Percentiles rank a stretch among this genome's conserved stretches.
Evolutionary conservation across 2,888 invertebrate species (phyloP).

Genomic region (Mamestra brassicae): DNA sequence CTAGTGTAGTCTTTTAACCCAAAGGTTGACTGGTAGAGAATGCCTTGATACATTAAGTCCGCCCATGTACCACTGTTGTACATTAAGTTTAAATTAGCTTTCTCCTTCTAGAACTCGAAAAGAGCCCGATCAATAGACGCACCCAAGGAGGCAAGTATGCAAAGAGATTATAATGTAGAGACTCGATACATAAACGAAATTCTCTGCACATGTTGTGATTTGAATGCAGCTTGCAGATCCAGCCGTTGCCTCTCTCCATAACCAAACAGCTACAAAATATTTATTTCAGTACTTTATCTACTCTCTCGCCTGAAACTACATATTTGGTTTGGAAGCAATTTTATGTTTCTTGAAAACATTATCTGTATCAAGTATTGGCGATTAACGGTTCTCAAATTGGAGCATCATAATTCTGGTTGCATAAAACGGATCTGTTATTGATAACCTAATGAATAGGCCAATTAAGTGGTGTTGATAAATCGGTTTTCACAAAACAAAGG

Average conservation of each 20-base stretch:
- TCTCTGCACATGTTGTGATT: constrained; percentile 38
- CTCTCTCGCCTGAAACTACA: constrained; percentile 3
- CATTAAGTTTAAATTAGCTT: too few species aligned
- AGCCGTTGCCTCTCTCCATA: constrained; percentile 21
- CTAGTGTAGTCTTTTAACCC: too few species aligned
- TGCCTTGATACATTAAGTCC: too few species aligned
- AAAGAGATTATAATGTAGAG: constrained; percentile 29
- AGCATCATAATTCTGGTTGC: neutral
- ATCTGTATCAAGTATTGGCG: constrained; percentile 6
- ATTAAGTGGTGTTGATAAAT: neutral
- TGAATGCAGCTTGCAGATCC: constrained; percentile 39
- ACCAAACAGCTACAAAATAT: constrained; percentile 37
- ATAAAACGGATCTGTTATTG: neutral
- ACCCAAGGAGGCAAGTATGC: constrained; percentile 1
- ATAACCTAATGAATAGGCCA: too few species aligned
- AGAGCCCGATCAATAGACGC: too few species aligned
- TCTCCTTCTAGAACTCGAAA: neutral
- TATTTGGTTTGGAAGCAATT: constrained; percentile 17
- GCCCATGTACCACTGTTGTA: too few species aligned
- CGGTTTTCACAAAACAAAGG: neutral
- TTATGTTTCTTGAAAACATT: constrained; percentile 6
- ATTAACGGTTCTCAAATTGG: neutral
- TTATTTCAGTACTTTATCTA: constrained; percentile 17
- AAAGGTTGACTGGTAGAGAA: too few species aligned
- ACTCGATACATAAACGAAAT: neutral